phyloP scores from a whole-genome alignment of 1,140 invertebrate species.

The Dysdera silvatica region DNA sequence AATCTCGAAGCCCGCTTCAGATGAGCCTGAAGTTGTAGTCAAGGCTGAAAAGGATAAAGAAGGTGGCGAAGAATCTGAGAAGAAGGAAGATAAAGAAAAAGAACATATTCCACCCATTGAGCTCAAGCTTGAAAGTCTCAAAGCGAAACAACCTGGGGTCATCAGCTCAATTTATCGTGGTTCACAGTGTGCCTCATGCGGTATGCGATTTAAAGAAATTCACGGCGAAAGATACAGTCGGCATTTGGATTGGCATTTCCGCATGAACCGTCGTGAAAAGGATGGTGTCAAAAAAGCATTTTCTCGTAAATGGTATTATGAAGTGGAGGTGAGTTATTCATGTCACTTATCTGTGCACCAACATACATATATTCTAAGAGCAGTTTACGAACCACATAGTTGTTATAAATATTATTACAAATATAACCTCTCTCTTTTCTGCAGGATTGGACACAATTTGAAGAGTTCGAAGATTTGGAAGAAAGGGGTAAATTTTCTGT shows the following conservation, averaged over 20 bases:
- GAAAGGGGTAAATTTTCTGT: slow-evolving; percentile 60
- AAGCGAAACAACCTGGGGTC: slow-evolving; percentile 61
- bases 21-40: slow-evolving; percentile 37
- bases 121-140: slow-evolving; percentile 48
- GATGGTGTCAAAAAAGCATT: slow-evolving; percentile 73
- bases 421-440: slow-evolving; percentile 24
- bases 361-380: no score
- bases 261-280: slow-evolving; percentile 79
- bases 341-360: not conserved
- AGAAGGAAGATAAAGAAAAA: slow-evolving; percentile 29
- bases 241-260: slow-evolving; percentile 95
- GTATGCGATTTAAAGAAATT: slow-evolving; percentile 76
- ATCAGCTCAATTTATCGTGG: slow-evolving; percentile 67
- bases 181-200: slow-evolving; percentile 91
- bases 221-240: slow-evolving; percentile 77
- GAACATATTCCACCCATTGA: slow-evolving; percentile 39
- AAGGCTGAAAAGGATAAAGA: slow-evolving; percentile 37
- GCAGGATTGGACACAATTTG: slow-evolving; percentile 87
- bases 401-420: no score
- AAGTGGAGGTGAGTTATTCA: slow-evolving; percentile 48
- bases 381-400: no score
- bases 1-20: slow-evolving; percentile 51
- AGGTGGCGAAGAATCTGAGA: slow-evolving; percentile 46
- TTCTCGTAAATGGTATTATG: slow-evolving; percentile 80
- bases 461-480: slow-evolving; percentile 86